A percentile compares a stretch with the other conserved stretches of the same genome.
phyloP scores from a whole-genome alignment of 2,888 invertebrate genomes.

The Torymus texanus region DNA sequence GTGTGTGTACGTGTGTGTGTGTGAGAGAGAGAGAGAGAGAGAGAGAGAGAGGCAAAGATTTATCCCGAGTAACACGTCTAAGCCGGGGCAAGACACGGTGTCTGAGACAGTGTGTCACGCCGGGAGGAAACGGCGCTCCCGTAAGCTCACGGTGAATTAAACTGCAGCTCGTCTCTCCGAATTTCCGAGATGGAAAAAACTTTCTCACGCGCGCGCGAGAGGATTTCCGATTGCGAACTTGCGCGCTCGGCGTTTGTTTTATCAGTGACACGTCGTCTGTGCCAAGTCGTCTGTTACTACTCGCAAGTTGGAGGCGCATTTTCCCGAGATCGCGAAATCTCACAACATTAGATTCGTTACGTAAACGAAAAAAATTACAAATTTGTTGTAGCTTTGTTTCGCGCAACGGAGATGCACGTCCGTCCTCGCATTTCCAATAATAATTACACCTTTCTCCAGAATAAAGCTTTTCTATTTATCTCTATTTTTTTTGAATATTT shows the following conservation, averaged over 20 bases:
- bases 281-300: not conserved
- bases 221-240: too few relatives aligned
- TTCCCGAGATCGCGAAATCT: too few relatives aligned
- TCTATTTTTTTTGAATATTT: not conserved
- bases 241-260: not conserved
- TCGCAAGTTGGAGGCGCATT: not conserved
- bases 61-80: slow-evolving; percentile 16
- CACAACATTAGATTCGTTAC: too few relatives aligned
- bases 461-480: too few relatives aligned
- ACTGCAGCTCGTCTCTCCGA: not conserved
- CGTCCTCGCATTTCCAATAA: too few relatives aligned
- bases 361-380: too few relatives aligned
- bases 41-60: not conserved
- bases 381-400: too few relatives aligned
- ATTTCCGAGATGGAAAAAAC: slow-evolving; percentile 4
- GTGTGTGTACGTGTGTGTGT: too few relatives aligned
- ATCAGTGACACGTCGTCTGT: not conserved
- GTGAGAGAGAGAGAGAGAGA: too few relatives aligned
- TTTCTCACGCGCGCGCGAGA: too few relatives aligned
- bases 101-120: not conserved
- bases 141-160: slow-evolving; percentile 29
- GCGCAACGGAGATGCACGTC: too few relatives aligned
- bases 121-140: slow-evolving; percentile 5
- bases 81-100: not conserved
- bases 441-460: too few relatives aligned